Evolutionary conservation across 2,888 invertebrate genomes (phyloP).

Genomic region (Scaptomyza polygonia): DNA sequence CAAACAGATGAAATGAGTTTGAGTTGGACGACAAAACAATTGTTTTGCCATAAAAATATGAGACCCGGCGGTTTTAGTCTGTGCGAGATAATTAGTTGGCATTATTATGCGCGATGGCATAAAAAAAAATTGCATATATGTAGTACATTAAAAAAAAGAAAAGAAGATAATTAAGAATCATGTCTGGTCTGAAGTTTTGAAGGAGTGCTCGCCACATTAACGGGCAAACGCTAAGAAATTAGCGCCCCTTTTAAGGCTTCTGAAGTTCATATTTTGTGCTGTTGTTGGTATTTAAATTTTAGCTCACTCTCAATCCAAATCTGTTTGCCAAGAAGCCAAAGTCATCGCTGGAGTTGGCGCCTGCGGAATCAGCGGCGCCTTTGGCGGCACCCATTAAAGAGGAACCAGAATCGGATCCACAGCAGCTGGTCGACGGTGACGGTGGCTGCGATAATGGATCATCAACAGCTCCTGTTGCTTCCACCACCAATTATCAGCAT

Average conservation of each 20-base stretch:
- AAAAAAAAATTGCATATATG: constrained; percentile 57
- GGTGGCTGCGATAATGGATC: constrained; percentile 43
- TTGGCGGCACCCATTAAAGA: constrained; percentile 60
- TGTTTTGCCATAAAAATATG: constrained; percentile 80
- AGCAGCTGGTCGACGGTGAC: constrained; percentile 44
- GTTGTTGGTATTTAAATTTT: no score
- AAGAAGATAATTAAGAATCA: constrained; percentile 65
- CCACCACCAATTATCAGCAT: constrained; percentile 26
- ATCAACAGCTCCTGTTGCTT: constrained; percentile 10
- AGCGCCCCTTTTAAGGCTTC: constrained; percentile 49
- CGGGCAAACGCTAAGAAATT: constrained; percentile 71
- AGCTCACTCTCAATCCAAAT: constrained; percentile 78
- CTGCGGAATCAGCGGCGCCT: constrained; percentile 20
- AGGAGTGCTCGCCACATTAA: constrained; percentile 64
- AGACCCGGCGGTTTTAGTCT: constrained; percentile 67
- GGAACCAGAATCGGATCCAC: constrained; percentile 65
- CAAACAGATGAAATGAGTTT: background rate
- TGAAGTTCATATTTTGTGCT: background rate
- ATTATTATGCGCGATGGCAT: constrained; percentile 59
- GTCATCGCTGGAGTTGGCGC: constrained; percentile 39
- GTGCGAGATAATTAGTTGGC: constrained; percentile 76
- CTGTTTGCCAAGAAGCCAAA: constrained; percentile 71
- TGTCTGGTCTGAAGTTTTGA: constrained; percentile 43
- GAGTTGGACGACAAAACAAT: constrained; percentile 55
- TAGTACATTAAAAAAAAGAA: no score